Conservation (phyloP, 2,113 vertebrate species). For the Zosterops borbonicus region DNA sequence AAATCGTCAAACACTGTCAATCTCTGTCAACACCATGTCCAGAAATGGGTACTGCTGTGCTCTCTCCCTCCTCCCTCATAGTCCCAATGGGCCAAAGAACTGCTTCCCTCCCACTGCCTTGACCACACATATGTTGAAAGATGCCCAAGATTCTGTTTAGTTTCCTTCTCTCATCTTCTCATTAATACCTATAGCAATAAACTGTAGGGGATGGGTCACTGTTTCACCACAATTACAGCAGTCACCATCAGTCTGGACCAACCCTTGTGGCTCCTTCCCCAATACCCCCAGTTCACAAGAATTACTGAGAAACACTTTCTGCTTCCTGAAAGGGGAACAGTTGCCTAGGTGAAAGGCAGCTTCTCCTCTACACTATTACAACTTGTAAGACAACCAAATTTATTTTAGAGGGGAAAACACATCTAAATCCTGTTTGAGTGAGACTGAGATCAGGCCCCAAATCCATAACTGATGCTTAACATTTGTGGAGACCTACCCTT, state of each 20-base stretch:
- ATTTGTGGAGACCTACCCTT: background rate
- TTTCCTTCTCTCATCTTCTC: background rate
- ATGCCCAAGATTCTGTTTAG: background rate
- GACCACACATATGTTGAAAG: constrained; percentile 57
- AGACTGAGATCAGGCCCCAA: background rate
- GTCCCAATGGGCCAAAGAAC: background rate
- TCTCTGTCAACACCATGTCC: constrained; percentile 61
- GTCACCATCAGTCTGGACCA: background rate
- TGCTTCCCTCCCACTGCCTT: constrained; percentile 48
- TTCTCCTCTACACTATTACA: background rate
- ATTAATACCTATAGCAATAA: background rate
- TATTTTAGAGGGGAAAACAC: background rate
- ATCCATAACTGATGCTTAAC: rapidly evolving
- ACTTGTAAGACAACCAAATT: background rate
- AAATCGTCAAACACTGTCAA: constrained; percentile 47
- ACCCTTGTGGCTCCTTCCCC: background rate
- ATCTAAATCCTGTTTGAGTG: background rate
- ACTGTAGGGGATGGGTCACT: background rate
- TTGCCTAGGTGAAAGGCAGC: background rate
- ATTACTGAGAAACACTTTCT: background rate
- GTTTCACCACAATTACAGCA: background rate
- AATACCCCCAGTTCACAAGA: background rate
- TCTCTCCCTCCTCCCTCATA: constrained; percentile 23
- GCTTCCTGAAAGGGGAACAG: background rate
- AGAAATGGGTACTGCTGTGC: constrained; percentile 9